These are phyloP conservation scores for Nomada ferruginata DNA, from an alignment of 2,888 invertebrate genomes.

Conservation along the genomic window DNA sequence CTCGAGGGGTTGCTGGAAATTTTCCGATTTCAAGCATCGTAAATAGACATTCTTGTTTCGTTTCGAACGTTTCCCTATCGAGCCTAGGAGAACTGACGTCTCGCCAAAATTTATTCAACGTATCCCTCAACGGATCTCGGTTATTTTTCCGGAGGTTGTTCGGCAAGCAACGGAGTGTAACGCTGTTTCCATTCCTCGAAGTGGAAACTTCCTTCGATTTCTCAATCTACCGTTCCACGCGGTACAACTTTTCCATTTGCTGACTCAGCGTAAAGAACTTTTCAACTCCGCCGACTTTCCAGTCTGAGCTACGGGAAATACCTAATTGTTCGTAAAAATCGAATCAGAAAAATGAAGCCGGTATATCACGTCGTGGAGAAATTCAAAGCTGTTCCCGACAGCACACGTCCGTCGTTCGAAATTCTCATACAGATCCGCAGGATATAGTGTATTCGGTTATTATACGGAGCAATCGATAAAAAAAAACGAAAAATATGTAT, in stretches of 20 bases:
- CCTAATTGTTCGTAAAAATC: slow-evolving; percentile 34
- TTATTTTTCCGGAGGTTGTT: not conserved
- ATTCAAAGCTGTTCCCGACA: too few relatives aligned
- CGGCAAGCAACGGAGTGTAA: slow-evolving; percentile 16
- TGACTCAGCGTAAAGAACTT: slow-evolving; percentile 23
- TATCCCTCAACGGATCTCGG: not conserved
- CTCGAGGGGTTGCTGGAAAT: too few relatives aligned
- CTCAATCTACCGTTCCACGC: slow-evolving; percentile 22
- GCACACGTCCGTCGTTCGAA: not conserved
- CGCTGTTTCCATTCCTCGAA: slow-evolving; percentile 7
- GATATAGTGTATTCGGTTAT: not conserved
- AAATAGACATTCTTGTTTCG: not conserved
- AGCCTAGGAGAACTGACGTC: not conserved
- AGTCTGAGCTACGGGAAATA: slow-evolving; percentile 1
- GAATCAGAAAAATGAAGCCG: not conserved
- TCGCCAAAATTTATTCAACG: not conserved
- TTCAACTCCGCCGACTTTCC: slow-evolving; percentile 16
- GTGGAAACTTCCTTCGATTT: slow-evolving; percentile 42
- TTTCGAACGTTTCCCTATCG: not conserved
- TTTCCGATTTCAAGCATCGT: not conserved
- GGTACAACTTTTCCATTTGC: slow-evolving; percentile 44
- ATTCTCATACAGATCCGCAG: too few relatives aligned
- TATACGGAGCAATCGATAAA: not conserved
- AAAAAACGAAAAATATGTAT: not conserved
- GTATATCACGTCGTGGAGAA: not conserved